Evolutionary conservation across 2,797 vertebrate species (phyloP), one percentile per base, ranked within the genome.

Genomic region (Ispidina lecontei): DNA sequence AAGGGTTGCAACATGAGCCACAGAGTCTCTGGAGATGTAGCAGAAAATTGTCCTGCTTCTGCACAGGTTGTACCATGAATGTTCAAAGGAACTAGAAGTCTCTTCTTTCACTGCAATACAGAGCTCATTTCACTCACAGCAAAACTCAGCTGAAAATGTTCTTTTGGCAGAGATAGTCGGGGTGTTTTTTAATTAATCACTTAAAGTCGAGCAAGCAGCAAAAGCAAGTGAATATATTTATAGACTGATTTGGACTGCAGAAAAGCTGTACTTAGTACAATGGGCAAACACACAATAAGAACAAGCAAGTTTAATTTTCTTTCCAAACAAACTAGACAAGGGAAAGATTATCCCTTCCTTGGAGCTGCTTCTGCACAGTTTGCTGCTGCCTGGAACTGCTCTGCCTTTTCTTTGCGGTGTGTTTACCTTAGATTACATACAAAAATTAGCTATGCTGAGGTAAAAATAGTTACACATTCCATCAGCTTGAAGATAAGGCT

Each of bases 201-300:
- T n/a, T 65, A 0, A 74, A 78, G 14, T 74, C 3, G 2, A 68
- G 63, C 84, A 79, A 88, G 55, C 26, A 81, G 21, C 44, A 64
- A 84, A 91, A 84, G 10, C 46, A 64, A 80, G 59, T 29, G 67
- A 89, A 29, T 15, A 5, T 39, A 28, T 77, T 85, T 70, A n/a
- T 22, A 31, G 49, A 16, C 17, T 74, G 77, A 56, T 62, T 14
- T 82, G 47, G n/a, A 19, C 52, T 35, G 78, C 52, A 75, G 52
- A 37, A 75, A 90, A 67, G 31, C 44, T 90, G 77, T 60, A 64
- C 86, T 93, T 94, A 67, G 77, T 73, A 93, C 91, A 89, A 76
- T 68, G 56, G 62, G 64, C 68, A 92, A 95, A 41, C 29, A 84
- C 56, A 83, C 81, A 72, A 71, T 39, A 28, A 69, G 73, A 92